These are phyloP conservation scores for Apogon talboti DNA, from an alignment of 2,797 vertebrate species.

Conservation along the genomic window DNA sequence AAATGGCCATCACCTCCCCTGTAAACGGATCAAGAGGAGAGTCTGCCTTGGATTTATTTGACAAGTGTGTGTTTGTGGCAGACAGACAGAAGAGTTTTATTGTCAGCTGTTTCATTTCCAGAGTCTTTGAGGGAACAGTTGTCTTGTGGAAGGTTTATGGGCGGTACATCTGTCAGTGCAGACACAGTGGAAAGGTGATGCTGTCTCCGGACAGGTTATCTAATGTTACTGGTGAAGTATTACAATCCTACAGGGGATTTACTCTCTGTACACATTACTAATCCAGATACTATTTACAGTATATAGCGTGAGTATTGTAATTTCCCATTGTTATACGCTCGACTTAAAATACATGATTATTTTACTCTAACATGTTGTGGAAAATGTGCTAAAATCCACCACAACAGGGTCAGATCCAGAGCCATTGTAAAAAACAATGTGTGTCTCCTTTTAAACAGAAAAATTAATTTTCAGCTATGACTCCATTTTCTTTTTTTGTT, in stretches of 20 bases:
- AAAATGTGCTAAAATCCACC: too few species aligned
- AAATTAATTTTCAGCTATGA: neutral
- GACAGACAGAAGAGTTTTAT: conserved; percentile 64
- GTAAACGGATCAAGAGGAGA: conserved; percentile 59
- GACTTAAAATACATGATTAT: neutral
- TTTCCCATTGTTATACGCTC: too few species aligned
- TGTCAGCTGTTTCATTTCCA: conserved; percentile 74
- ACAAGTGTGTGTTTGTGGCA: conserved; percentile 58
- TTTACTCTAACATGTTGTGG: neutral
- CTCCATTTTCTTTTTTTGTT: neutral
- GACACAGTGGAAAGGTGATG: conserved; percentile 23
- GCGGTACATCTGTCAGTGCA: conserved; percentile 55
- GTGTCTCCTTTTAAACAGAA: neutral
- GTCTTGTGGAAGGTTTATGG: conserved; percentile 59
- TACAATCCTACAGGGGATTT: conserved; percentile 12
- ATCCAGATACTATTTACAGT: neutral
- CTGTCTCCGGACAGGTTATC: conserved; percentile 37
- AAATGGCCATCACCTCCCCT: conserved; percentile 50
- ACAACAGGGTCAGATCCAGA: neutral
- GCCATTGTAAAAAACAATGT: neutral
- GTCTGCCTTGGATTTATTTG: conserved; percentile 67
- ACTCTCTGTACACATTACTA: conserved; percentile 9
- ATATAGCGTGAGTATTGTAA: too few species aligned
- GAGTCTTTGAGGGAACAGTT: conserved; percentile 63
- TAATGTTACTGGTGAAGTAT: conserved; percentile 2